Conservation (phyloP, 2,113 vertebrate genomes). For the Rynchops niger region DNA sequence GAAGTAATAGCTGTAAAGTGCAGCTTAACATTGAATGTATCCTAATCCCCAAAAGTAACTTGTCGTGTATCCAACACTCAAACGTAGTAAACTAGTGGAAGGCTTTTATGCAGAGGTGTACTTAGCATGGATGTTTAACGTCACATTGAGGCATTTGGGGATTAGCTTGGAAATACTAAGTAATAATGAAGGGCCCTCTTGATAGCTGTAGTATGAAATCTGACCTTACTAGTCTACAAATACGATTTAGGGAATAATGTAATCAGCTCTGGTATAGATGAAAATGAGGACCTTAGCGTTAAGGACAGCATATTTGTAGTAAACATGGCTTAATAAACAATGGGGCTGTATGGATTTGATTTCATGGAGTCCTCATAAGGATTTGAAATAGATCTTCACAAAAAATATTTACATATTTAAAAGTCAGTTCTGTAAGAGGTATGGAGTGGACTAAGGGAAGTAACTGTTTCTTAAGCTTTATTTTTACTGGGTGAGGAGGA, state of each 20-base stretch:
- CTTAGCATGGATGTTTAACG: fast-evolving
- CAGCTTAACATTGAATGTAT: background rate
- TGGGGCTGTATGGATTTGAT: background rate
- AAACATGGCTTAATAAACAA: background rate
- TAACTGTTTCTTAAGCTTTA: background rate
- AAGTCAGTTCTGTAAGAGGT: background rate
- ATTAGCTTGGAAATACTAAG: background rate
- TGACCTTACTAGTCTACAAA: background rate
- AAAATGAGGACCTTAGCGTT: background rate
- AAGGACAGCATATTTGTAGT: background rate
- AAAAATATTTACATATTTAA: background rate
- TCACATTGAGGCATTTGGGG: background rate
- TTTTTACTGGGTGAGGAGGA: background rate
- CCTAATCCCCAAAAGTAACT: background rate
- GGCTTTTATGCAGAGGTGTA: background rate
- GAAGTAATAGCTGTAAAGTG: background rate
- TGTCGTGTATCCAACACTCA: fast-evolving
- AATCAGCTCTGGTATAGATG: background rate
- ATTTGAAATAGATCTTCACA: background rate
- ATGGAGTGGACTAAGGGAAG: background rate
- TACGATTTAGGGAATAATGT: background rate
- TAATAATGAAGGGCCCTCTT: background rate
- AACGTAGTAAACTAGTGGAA: background rate
- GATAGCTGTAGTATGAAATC: background rate
- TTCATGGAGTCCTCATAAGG: background rate